Evolutionary conservation across 2,113 vertebrate genomes (phyloP).

Genomic region (Butorides virescens): DNA sequence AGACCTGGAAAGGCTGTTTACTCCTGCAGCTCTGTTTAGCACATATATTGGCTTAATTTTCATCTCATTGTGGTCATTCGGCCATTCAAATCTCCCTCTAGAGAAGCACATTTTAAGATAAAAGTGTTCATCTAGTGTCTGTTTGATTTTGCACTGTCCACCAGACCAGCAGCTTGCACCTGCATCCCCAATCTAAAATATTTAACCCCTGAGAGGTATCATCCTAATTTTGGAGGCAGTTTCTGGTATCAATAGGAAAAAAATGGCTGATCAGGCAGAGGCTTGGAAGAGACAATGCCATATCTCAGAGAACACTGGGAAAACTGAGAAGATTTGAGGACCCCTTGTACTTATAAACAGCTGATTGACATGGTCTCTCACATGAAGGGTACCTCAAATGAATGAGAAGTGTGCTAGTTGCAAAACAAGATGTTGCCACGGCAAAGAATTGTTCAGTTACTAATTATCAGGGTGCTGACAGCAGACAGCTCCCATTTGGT

Average conservation of each 20-base stretch:
- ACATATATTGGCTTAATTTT: not conserved
- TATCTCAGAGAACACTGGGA: not conserved
- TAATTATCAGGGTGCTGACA: not conserved
- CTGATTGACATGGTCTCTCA: not conserved
- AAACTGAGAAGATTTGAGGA: not conserved
- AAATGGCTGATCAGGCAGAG: not conserved
- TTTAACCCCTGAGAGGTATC: not conserved
- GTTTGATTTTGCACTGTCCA: not conserved
- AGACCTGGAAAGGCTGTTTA: not conserved
- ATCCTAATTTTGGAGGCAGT: not conserved
- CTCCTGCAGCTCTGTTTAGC: not conserved
- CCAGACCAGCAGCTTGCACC: not conserved
- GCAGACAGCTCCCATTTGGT: not conserved
- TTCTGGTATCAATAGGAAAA: not conserved
- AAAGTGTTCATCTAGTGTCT: not conserved
- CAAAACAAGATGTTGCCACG: not conserved
- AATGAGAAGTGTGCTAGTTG: not conserved
- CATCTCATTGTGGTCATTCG: not conserved
- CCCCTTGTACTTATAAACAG: not conserved
- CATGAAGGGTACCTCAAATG: not conserved
- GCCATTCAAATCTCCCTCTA: not conserved
- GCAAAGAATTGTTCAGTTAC: not conserved
- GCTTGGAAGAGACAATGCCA: accelerated
- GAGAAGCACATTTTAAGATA: not conserved
- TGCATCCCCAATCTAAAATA: not conserved